Evolutionary conservation across 2,888 invertebrate species (phyloP), one percentile per base, ranked within the genome.

Genomic region (Phyllotreta striolata): DNA sequence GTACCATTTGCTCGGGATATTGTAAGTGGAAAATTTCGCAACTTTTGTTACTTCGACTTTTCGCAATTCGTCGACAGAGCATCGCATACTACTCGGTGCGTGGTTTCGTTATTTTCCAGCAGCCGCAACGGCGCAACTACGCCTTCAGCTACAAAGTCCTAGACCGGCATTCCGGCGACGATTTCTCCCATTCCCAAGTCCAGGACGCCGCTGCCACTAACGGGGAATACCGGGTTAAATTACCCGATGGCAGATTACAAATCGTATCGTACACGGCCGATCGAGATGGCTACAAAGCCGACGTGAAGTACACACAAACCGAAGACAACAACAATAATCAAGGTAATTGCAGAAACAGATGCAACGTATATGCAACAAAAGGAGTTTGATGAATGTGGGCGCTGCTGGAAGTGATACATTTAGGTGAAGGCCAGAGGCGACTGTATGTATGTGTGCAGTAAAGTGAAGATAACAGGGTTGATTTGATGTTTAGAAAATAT

Each of bases 211-310:
- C 85, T 12, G 85, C 86, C 0, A 89, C 89, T 6, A 87, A 86
- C 64, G 89, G 89, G 1, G 88, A 89, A 76, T 90, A 89, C 80
- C 80, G 88, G 59, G 89, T 90, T 69, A 86, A 86, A 79, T 82
- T 89, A 51, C 89, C 89, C 0, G 89, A 89, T 72, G 89, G 89
- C 0, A 80, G 89, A 57, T 82, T 85, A 74, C 89, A 89, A 74
- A 80, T 79, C 67, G 81, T 81, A 40, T 80, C 80, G 10, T 81
- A 89, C 75, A 87, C 85, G 3, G 89, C 89, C 1, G 89, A 89
- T 67, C 86, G 87, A 77, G 85, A 86, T 64, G 89, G 89, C 0
- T 89, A 88, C 47, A 86, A 87, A 70, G 89, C 89, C 1, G 86
- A 88, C 66, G 88, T 89, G 0, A 83, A 85, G 81, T 89, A 89